Evolutionary conservation across 2,888 invertebrate species (phyloP).

Genomic region (Cerastis leucographa): DNA sequence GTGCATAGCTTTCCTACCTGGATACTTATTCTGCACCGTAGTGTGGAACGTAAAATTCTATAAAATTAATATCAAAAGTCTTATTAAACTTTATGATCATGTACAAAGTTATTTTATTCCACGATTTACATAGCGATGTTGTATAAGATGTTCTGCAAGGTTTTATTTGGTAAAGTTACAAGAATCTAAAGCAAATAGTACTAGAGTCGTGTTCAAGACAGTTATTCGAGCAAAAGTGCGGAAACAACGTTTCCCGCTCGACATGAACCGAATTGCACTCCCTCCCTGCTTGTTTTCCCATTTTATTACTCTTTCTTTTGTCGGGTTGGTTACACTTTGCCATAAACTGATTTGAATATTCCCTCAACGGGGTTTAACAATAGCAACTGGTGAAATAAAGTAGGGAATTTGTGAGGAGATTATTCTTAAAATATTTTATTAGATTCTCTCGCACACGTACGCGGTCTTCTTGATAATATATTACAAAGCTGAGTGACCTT

Average conservation of each 20-base stretch:
- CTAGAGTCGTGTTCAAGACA: conserved; percentile 72
- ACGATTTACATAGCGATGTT: conserved; percentile 45
- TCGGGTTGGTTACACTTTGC: conserved; percentile 66
- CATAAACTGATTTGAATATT: conserved; percentile 69
- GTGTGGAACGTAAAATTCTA: conserved; percentile 2
- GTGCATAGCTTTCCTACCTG: conserved; percentile 40
- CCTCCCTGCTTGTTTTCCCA: conserved; percentile 70
- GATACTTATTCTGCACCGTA: conserved; percentile 31
- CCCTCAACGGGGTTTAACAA: conserved; percentile 62
- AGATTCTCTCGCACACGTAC: conserved; percentile 14
- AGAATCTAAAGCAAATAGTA: conserved; percentile 69
- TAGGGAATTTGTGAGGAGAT: conserved; percentile 47
- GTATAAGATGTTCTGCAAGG: conserved; percentile 32
- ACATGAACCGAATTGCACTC: conserved; percentile 75
- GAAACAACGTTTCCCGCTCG: conserved; percentile 73
- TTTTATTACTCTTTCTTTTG: conserved; percentile 73
- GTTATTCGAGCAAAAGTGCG: conserved; percentile 75
- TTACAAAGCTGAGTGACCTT: conserved; percentile 45
- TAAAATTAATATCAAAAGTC: conserved; percentile 22
- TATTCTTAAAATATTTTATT: conserved; percentile 49
- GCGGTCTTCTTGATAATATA: conserved; percentile 35
- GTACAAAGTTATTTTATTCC: conserved; percentile 17
- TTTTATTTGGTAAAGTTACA: conserved; percentile 60
- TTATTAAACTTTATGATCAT: conserved; percentile 30
- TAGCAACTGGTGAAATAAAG: conserved; percentile 60